phyloP scores from a whole-genome alignment of 2,888 invertebrate genomes.

The Entomobrya multifasciata region DNA sequence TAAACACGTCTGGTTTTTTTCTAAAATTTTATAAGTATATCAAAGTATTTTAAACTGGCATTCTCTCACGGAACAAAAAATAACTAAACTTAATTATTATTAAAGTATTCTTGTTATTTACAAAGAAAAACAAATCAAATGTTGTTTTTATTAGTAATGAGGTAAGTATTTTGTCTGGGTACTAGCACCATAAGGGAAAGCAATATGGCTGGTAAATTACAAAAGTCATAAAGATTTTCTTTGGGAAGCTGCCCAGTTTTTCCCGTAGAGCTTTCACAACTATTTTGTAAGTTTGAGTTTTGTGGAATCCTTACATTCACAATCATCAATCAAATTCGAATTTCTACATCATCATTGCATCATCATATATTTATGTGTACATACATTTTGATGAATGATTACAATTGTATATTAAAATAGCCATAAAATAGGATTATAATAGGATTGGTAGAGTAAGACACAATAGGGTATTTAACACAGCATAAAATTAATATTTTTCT shows the following conservation, averaged over 20 bases:
- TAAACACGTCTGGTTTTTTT: too few relatives aligned
- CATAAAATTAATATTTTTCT: too few relatives aligned
- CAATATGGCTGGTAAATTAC: conserved; percentile 26
- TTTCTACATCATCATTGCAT: conserved; percentile 26
- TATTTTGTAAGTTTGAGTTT: conserved; percentile 72
- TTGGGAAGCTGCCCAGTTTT: conserved; percentile 67
- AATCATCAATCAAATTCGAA: conserved; percentile 53
- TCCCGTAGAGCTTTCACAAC: conserved; percentile 76
- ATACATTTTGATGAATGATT: not conserved
- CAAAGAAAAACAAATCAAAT: not conserved
- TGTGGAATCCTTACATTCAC: conserved; percentile 70
- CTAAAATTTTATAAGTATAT: too few relatives aligned
- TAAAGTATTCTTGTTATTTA: conserved; percentile 30
- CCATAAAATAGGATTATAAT: not conserved
- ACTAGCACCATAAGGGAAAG: conserved; percentile 48
- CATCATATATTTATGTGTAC: not conserved
- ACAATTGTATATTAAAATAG: not conserved
- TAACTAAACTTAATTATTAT: conserved; percentile 20
- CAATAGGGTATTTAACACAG: too few relatives aligned
- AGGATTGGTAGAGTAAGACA: too few relatives aligned
- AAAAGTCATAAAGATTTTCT: conserved; percentile 38
- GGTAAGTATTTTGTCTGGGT: conserved; percentile 65
- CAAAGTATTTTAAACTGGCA: not conserved
- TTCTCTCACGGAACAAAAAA: not conserved
- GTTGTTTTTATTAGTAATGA: conserved; percentile 30